Evolutionary conservation across 2,888 invertebrate species (phyloP), one percentile per base, ranked within the genome.

Genomic region (Stegana nigrithorax): DNA sequence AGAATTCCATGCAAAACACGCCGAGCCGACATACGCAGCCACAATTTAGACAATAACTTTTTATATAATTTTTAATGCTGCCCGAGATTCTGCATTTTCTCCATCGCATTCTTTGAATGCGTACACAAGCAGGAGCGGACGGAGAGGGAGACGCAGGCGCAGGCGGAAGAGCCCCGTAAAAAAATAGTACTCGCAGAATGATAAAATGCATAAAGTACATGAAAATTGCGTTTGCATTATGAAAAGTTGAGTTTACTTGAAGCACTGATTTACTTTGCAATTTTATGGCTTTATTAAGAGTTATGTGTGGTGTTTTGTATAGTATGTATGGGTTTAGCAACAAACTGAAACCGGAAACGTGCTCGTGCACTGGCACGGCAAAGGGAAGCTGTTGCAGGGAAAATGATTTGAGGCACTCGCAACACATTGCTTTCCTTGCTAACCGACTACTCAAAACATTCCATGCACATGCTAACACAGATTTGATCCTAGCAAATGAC

Each of bases 281-380:
- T 75, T 73, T 73, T 75, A 71, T 65, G 70, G 70, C 73, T 73
- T 70, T 75, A 73, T 75, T 73, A 75, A 73, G 73, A 75, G 70
- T 75, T 73, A 75, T 74, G 69, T 65, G 69, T 26, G 23, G n/a
- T n/a, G n/a, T n/a, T n/a, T n/a, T n/a, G n/a, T n/a, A n/a, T n/a
- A n/a, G n/a, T n/a, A n/a, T n/a, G n/a, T n/a, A n/a, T n/a, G n/a
- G n/a, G n/a, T n/a, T n/a, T n/a, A n/a, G n/a, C n/a, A n/a, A n/a
- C n/a, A n/a, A n/a, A n/a, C n/a, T n/a, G n/a, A n/a, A n/a, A n/a
- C n/a, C n/a, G n/a, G n/a, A n/a, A n/a, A n/a, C n/a, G n/a, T n/a
- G n/a, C n/a, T n/a, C n/a, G n/a, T n/a, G n/a, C n/a, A n/a, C n/a
- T n/a, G n/a, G n/a, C n/a, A n/a, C n/a, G n/a, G n/a, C n/a, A n/a